phyloP scores from a whole-genome alignment of 2,113 vertebrate genomes.

The Macaca nemestrina region DNA sequence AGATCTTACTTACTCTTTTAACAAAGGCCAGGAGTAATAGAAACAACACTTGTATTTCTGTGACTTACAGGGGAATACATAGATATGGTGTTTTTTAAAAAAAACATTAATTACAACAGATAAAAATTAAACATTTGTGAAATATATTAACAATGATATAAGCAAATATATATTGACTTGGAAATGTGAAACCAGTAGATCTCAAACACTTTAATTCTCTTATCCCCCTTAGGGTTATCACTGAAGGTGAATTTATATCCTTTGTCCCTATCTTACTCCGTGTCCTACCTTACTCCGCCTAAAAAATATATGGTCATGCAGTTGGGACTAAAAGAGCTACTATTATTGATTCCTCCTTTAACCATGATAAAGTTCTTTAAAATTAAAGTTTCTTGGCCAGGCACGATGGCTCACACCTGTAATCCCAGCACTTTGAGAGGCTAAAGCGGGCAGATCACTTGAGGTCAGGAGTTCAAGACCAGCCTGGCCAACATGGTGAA shows the following conservation, averaged over 20 bases:
- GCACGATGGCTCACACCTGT: no score
- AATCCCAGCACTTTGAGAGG: no score
- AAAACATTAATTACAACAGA: neutral
- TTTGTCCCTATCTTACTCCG: neutral
- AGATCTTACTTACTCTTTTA: neutral
- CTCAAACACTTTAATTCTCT: neutral
- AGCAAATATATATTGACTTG: neutral
- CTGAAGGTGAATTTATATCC: neutral
- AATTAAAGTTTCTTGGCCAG: neutral
- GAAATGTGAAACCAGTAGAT: neutral
- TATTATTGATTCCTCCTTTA: neutral
- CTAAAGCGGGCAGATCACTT: no score
- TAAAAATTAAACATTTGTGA: slow-evolving; percentile 17
- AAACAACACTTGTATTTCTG: neutral
- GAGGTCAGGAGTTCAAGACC: no score
- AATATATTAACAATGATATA: neutral
- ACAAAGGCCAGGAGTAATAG: neutral
- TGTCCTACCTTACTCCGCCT: neutral
- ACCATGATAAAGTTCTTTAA: neutral
- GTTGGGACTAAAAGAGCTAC: neutral
- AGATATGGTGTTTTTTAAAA: neutral
- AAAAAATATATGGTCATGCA: neutral
- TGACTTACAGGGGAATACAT: neutral
- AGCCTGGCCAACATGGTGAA: no score
- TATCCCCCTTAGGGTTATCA: neutral